Conservation (phyloP, 1,140 invertebrate species). For the Hyphantria cunea region DNA sequence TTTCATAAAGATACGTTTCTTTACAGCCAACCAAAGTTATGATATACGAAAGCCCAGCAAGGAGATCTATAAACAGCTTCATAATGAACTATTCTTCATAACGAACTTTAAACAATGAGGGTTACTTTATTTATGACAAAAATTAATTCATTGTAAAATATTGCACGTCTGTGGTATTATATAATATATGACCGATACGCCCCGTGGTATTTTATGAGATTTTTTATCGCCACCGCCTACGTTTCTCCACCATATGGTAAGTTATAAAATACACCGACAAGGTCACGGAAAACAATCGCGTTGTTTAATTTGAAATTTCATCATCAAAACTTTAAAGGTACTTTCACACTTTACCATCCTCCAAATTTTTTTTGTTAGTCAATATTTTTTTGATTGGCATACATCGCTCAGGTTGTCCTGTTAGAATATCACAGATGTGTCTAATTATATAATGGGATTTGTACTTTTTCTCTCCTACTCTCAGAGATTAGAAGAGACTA, state of each 20-base stretch:
- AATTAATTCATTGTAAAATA: conserved; percentile 39
- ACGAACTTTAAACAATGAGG: conserved; percentile 28
- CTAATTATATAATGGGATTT: too few relatives aligned
- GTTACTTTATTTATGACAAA: conserved; percentile 31
- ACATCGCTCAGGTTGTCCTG: too few relatives aligned
- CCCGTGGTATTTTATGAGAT: conserved; percentile 37
- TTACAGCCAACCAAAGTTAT: conserved; percentile 25
- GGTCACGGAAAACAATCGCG: conserved; percentile 22
- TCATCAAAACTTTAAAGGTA: neutral
- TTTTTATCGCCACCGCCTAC: conserved; percentile 45
- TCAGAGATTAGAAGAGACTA: too few relatives aligned
- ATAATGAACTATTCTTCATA: conserved; percentile 33
- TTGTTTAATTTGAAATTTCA: conserved; percentile 11
- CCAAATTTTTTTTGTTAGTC: too few relatives aligned
- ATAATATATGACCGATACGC: conserved; percentile 40
- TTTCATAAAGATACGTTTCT: conserved; percentile 41
- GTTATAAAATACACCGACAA: conserved; percentile 37
- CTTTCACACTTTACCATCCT: too few relatives aligned
- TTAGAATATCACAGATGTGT: too few relatives aligned
- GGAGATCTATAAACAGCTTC: conserved; percentile 27
- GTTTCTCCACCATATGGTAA: conserved; percentile 31
- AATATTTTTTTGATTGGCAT: too few relatives aligned
- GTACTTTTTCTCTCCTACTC: too few relatives aligned
- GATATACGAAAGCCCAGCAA: conserved; percentile 31
- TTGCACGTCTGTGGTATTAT: conserved; percentile 38